These are phyloP conservation scores for Eupelmus urozonus DNA, from an alignment of 2,888 invertebrate species.

Conservation along the genomic window DNA sequence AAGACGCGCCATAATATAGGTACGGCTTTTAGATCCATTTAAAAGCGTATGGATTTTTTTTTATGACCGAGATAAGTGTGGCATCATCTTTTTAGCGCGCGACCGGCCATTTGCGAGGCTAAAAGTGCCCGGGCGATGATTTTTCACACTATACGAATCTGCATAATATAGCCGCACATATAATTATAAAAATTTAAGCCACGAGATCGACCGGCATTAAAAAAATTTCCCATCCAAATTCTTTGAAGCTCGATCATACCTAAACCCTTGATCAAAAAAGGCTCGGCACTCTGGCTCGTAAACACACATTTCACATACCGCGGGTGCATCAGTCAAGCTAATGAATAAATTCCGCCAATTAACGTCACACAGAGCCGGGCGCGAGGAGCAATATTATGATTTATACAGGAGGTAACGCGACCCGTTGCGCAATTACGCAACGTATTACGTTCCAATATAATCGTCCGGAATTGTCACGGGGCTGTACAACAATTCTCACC, in stretches of 20 bases:
- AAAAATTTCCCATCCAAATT: too few species aligned
- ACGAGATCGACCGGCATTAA: too few species aligned
- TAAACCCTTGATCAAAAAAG: not conserved
- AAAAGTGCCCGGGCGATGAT: conserved; percentile 24
- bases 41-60: conserved; percentile 39
- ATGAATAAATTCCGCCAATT: conserved; percentile 50
- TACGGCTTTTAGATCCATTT: conserved; percentile 4
- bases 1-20: not conserved
- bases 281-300: not conserved
- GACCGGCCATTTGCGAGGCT: not conserved
- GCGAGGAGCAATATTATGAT: conserved; percentile 30
- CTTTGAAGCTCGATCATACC: not conserved
- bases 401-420: conserved; percentile 43
- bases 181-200: not conserved
- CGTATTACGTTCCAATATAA: conserved; percentile 39
- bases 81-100: conserved; percentile 5
- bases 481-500: conserved; percentile 16
- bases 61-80: conserved; percentile 27
- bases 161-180: not conserved
- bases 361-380: conserved; percentile 19
- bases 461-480: conserved; percentile 1
- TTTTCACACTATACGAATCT: not conserved
- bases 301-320: not conserved
- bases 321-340: not conserved
- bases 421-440: not conserved